These are phyloP conservation scores for Mongoloraphidia duomilia DNA, from an alignment of 2,888 invertebrate genomes.

Conservation along the genomic window DNA sequence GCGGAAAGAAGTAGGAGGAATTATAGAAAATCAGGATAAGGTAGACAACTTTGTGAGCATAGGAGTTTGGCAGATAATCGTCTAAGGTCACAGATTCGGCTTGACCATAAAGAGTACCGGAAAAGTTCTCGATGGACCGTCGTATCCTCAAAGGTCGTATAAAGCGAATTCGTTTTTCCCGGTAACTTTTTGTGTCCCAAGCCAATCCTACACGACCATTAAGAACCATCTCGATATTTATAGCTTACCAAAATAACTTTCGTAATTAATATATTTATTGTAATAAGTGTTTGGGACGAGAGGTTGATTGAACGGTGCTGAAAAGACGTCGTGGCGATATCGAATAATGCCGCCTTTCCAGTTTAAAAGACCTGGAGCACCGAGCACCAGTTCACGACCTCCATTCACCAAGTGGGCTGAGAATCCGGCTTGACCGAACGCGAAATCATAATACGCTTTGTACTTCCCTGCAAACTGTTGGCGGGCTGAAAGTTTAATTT, in stretches of 20 bases:
- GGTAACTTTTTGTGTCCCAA: no score
- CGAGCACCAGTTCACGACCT: conserved; percentile 30
- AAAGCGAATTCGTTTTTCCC: no score
- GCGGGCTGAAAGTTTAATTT: neutral
- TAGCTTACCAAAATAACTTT: conserved; percentile 34
- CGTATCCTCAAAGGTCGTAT: no score
- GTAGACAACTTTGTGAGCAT: no score
- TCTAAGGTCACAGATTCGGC: no score
- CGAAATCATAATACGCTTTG: conserved; percentile 23
- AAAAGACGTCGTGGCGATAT: neutral
- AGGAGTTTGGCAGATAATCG: no score
- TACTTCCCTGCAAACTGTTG: conserved; percentile 1
- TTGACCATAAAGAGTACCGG: no score
- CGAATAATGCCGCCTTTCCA: conserved; percentile 32
- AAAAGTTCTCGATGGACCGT: no score
- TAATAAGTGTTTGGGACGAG: conserved; percentile 29
- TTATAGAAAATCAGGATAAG: no score
- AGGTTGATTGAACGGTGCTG: conserved; percentile 11
- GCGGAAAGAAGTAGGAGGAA: no score
- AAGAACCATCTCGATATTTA: neutral
- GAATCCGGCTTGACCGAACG: conserved; percentile 34
- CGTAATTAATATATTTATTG: conserved; percentile 29
- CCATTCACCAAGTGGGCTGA: conserved; percentile 26
- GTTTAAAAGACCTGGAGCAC: conserved; percentile 38
- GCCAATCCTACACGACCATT: no score